Percentiles rank a stretch among this genome's conserved stretches.
phyloP scores from a whole-genome alignment of 2,888 invertebrate species.

The Rotaria macrura region DNA sequence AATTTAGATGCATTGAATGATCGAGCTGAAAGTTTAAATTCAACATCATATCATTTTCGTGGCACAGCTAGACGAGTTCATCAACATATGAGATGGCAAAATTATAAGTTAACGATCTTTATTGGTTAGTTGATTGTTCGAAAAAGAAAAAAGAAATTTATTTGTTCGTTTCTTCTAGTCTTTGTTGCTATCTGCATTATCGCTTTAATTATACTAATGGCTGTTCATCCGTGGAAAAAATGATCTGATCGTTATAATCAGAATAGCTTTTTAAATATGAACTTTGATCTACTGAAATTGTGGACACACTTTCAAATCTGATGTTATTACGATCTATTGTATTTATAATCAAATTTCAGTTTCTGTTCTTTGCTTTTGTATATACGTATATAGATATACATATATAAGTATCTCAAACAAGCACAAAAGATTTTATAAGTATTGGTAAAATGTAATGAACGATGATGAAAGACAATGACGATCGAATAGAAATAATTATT shows the following conservation, averaged over 20 bases:
- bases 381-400: no score
- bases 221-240: not conserved
- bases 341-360: no score
- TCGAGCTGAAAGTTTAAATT: not conserved
- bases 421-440: not conserved
- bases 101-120: not conserved
- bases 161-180: not conserved
- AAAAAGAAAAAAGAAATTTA: not conserved
- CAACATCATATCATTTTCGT: not conserved
- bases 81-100: not conserved
- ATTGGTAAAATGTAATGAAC: not conserved
- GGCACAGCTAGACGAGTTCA: not conserved
- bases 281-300: not conserved
- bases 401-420: not conserved
- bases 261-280: not conserved
- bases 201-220: not conserved
- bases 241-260: not conserved
- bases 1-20: slow-evolving; percentile 2
- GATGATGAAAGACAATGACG: no score
- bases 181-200: not conserved
- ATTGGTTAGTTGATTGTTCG: not conserved
- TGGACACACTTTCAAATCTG: not conserved
- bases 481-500: no score
- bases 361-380: no score
- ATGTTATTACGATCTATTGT: not conserved